Conservation (phyloP, 2,888 invertebrate species). For the Gerris lacustris region DNA sequence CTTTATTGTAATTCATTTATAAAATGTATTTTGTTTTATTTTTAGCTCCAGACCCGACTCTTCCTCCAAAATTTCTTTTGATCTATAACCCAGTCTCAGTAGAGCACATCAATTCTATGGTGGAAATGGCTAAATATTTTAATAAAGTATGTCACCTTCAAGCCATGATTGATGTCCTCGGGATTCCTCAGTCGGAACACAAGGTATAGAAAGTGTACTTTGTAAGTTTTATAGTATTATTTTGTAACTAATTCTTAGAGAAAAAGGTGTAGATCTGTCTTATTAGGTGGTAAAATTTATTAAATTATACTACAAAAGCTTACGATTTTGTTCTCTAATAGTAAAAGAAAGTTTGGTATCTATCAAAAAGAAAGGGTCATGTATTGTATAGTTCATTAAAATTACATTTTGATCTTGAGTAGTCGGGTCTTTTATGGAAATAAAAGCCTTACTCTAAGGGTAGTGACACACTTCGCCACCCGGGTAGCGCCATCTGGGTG, state of each 20-base stretch:
- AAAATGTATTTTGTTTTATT: conserved; percentile 11
- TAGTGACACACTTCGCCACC: too few species aligned
- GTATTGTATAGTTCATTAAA: too few species aligned
- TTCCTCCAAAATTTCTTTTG: conserved; percentile 27
- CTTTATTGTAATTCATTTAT: background rate
- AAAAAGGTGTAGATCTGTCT: background rate
- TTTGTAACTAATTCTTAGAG: background rate
- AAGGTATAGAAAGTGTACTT: conserved; percentile 14
- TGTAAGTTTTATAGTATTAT: background rate
- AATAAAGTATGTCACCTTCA: conserved; percentile 26
- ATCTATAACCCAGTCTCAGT: conserved; percentile 28
- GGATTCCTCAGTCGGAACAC: conserved; percentile 25
- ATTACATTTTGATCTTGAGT: too few species aligned
- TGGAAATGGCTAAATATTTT: conserved; percentile 26
- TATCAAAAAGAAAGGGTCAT: too few species aligned
- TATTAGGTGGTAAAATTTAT: background rate
- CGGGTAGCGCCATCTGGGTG: too few species aligned
- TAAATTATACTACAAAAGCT: background rate
- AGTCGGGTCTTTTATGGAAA: too few species aligned
- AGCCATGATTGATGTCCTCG: conserved; percentile 27
- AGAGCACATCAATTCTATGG: conserved; percentile 26
- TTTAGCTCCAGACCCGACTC: conserved; percentile 21
- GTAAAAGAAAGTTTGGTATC: too few species aligned
- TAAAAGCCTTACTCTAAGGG: too few species aligned
- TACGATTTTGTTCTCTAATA: too few species aligned